Evolutionary conservation across 1,140 invertebrate genomes (phyloP).

Genomic region (Bombus vancouverensis): DNA sequence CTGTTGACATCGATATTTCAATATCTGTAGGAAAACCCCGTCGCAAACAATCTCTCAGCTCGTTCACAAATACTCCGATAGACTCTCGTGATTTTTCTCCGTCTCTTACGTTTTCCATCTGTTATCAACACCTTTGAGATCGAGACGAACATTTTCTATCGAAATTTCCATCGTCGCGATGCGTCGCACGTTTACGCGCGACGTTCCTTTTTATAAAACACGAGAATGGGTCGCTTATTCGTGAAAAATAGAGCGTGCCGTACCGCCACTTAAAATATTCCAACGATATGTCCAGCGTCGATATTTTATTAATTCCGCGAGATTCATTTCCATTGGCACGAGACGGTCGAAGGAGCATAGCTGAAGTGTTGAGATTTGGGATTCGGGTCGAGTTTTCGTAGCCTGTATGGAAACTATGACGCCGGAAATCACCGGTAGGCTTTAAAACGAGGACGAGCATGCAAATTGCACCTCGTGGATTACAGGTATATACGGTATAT

Average conservation of each 20-base stretch:
- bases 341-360: not conserved
- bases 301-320: conserved; percentile 22
- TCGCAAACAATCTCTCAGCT: not conserved
- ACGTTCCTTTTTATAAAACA: not conserved
- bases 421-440: conserved; percentile 56
- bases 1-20: conserved; percentile 31
- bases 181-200: not conserved
- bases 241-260: not conserved
- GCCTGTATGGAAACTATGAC: conserved; percentile 47
- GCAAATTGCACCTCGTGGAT: conserved; percentile 58
- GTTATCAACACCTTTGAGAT: too few relatives aligned
- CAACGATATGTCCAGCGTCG: not conserved
- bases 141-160: too few relatives aligned
- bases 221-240: not conserved
- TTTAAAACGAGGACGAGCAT: conserved; percentile 60
- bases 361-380: not conserved
- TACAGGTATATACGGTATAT: conserved; percentile 8
- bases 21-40: conserved; percentile 9
- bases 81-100: not conserved
- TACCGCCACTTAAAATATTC: not conserved
- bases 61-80: too few relatives aligned
- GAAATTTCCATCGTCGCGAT: too few relatives aligned
- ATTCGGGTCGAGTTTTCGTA: conserved; percentile 55
- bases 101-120: not conserved
- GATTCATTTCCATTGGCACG: not conserved